Evolutionary conservation across 2,797 vertebrate genomes (phyloP), one percentile per base, ranked within the genome.

Genomic region (Xiphophorus birchmanni): DNA sequence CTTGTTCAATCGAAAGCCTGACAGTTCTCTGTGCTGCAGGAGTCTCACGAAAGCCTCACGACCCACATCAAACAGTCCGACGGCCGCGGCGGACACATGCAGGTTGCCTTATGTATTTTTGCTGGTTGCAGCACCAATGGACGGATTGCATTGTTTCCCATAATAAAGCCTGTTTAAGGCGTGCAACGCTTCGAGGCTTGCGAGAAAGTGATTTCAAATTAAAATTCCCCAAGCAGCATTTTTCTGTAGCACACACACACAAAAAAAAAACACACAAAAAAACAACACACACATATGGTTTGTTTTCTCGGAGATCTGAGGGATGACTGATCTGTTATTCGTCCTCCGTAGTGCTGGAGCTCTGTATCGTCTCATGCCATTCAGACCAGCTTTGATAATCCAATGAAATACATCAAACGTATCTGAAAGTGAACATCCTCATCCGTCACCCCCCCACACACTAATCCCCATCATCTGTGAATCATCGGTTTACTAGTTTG

Each of bases 11-110:
- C 85, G 73, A 78, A 76, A 85, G 78, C 76, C 76, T 84, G 87
- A 87, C 84, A 82, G 88, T 74, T 91, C 15, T 89, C 50, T 2
- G 72, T 37, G 80, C 85, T 76, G 84, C 77, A 47, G 76, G 79
- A 83, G 86, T 76, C 86, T 87, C 86, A 56, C 82, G 82, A 89
- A 93, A 89, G 81, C 84, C 86, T 80, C 83, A 50, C 69, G 83
- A 84, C 77, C 87, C 88, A 89, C 92, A 91, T 92, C 90, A 93
- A 92, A 92, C 75, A 54, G 42, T 73, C 7, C 48, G 71, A 84
- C 23, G 54, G 73, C 88, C 86, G 78, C 88, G 63, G 75, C 92
- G 67, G 88, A 79, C 74, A 47, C 69, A 44, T 2, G 81, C 56
- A 76, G 80, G 83, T 73, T 76, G 78, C 83, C 80, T 84, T 78